Evolutionary conservation across 2,113 vertebrate species (phyloP), one percentile per base, ranked within the genome.

Genomic region (Ophthalmolycus amberensis): DNA sequence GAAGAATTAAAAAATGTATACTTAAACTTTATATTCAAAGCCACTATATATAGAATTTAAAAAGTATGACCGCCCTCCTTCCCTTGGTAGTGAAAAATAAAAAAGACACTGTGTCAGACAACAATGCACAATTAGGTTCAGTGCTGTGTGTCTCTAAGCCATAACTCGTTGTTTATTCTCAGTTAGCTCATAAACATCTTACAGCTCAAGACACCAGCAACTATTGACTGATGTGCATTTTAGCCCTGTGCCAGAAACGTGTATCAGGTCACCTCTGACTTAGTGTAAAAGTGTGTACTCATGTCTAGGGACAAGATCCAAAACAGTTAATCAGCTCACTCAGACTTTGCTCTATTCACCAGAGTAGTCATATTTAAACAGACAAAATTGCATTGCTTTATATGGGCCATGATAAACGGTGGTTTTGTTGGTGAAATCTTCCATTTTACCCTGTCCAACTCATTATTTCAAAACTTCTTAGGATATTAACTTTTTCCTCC

Each of bases 21-120:
- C 62, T 34, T 18, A 32, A 29, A 40, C 62, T 12, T 64, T 14
- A 15, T 29, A 60, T n/a, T 67, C 71, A 65, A 64, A 81, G 8
- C 27, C 29, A 71, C 25, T 32, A 20, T 18, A 16, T 8, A n/a
- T 25, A 56, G 2, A 44, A 25, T 27, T 18, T 11, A 38, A 22
- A 34, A 3, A 44, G 16, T 50, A 15, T 44, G 14, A 20, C 22
- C 18, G 54, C 67, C 84, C 40, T 72, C 50, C 32, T 7, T 18
- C 16, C 15, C 46, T 48, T 48, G 88, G 66, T 48, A 20, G 4
- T 9, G 32, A 56, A 37, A 27, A 5, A 56, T 9, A 56, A 54
- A 46, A 73, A 71, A 32, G 9, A 46, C 25, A 32, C 29, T 6
- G 16, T 15, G 8, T 11, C 34, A 70, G 25, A 64, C 12, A 6